Evolutionary conservation across 2,888 invertebrate species (phyloP).

Genomic region (Acanthacorydalis orientalis): DNA sequence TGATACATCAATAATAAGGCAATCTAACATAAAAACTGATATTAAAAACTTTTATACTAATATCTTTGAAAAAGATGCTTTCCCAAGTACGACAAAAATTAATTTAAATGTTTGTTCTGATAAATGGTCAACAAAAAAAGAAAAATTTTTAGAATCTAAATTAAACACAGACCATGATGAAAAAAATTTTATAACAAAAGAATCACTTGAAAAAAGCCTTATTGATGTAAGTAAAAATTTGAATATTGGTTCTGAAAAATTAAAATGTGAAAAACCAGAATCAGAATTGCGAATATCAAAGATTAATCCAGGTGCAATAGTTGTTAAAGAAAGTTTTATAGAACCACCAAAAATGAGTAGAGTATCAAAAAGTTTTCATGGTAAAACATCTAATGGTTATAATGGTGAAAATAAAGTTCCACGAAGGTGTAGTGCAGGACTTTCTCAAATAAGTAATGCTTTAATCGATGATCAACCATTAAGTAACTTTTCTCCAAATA

Average conservation of each 20-base stretch:
- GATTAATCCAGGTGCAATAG: slow-evolving; percentile 23
- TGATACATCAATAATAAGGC: no score
- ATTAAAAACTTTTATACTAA: slow-evolving; percentile 6
- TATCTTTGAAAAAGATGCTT: slow-evolving; percentile 15
- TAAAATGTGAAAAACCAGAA: slow-evolving; percentile 13
- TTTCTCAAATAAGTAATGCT: slow-evolving; percentile 1
- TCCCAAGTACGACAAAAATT: slow-evolving; percentile 14
- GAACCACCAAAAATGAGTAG: slow-evolving; percentile 29
- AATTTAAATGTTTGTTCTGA: slow-evolving; percentile 13
- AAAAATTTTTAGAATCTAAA: slow-evolving; percentile 17
- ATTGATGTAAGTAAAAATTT: slow-evolving; percentile 16
- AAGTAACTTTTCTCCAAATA: neutral
- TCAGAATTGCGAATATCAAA: slow-evolving; percentile 9
- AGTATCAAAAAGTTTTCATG: slow-evolving; percentile 29
- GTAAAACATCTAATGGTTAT: slow-evolving; percentile 16
- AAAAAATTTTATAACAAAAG: slow-evolving; percentile 7
- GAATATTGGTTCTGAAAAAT: slow-evolving; percentile 13
- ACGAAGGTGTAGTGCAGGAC: slow-evolving; percentile 10
- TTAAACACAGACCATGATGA: slow-evolving; percentile 5
- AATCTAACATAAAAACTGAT: no score
- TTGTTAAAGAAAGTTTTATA: slow-evolving; percentile 32
- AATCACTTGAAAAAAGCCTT: slow-evolving; percentile 12
- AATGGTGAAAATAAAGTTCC: slow-evolving; percentile 8
- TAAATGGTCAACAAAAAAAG: slow-evolving; percentile 22
- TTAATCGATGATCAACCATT: neutral